Base-by-base conservation (phyloP, 2,888 invertebrate genomes). In the Lacanobia wlatinum region DNA sequence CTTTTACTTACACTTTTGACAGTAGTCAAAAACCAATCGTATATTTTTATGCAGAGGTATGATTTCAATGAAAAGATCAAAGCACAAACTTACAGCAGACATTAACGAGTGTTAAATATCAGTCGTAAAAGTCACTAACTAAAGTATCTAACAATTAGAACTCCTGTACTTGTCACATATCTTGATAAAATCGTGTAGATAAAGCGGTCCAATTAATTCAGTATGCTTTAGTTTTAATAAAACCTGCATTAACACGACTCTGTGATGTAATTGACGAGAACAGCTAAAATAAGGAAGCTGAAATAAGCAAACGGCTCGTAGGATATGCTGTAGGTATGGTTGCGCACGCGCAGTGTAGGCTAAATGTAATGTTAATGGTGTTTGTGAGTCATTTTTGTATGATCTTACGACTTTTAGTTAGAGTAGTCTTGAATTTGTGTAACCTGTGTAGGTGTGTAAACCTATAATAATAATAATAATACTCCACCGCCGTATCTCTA, bases 231-330 rank as follows among this genome's bases (percentile, higher is more conserved):
- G 81, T 63, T 80, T 72, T 71, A 76, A 72, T 79, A 76, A 76
- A 72, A 62, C 21, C 10, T 14, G 34, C 60, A 73, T 71, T 72
- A 71, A 70, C 73, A 60, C 56, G 43, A 40, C 2, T n/a, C 70
- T 78, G 76, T 76, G 70, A 70, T 71, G 74, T 82, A 84, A 84
- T 79, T 85, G 83, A 75, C 82, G 61, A 61, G 67, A 66, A 75
- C 78, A 77, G 74, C 82, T 78, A 74, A 80, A 79, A 86, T 85
- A 83, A 87, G 84, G 87, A 87, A 87, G 83, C 85, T 69, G 74
- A 50, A 38, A 67, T 76, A 68, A 73, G 76, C 71, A 68, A 82
- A 82, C 64, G 28, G 71, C 60, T 48, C 73, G 66, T 60, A 58
- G 68, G n/a, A 63, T 38, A 58, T 50, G 18, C 34, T 71, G 50